Evolutionary conservation across 2,797 vertebrate genomes (phyloP).

Genomic region (Discoglossus pictus): DNA sequence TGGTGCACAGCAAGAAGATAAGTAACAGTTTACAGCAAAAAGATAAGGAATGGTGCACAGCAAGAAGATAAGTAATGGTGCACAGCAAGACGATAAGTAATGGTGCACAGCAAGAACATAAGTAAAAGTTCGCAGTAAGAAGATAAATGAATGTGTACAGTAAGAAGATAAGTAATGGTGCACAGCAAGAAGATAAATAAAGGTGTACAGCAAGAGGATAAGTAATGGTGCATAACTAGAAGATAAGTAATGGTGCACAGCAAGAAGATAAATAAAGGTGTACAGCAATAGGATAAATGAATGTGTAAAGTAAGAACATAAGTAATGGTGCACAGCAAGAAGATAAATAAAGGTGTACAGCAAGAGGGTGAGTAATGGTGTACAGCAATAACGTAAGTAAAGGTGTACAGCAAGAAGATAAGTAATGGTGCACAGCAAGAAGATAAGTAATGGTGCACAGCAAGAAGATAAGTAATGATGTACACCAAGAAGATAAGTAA

Average conservation of each 20-base stretch:
- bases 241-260: too few species aligned
- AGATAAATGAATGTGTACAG: too few species aligned
- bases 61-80: constrained; percentile 24
- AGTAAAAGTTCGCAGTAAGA: constrained; percentile 32
- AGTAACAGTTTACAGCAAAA: constrained; percentile 23
- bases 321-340: constrained; percentile 28
- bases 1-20: constrained; percentile 23
- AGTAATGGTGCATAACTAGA: constrained; percentile 34
- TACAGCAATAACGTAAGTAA: constrained; percentile 18
- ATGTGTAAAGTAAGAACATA: constrained; percentile 11
- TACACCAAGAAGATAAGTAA: constrained; percentile 18
- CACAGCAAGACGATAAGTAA: too few species aligned
- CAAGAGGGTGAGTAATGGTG: too few species aligned
- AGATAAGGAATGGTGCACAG: constrained; percentile 33
- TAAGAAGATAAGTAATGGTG: constrained; percentile 24
- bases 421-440: constrained; percentile 28
- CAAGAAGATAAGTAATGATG: too few species aligned
- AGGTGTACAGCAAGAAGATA: constrained; percentile 22
- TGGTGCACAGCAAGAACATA: constrained; percentile 12
- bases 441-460: constrained; percentile 31
- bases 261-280: constrained; percentile 24
- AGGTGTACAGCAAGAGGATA: constrained; percentile 21
- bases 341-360: constrained; percentile 30
- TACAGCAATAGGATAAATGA: too few species aligned
- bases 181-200: constrained; percentile 19